Conservation (phyloP, 2,888 invertebrate genomes). For the Heteromurus nitidus region DNA sequence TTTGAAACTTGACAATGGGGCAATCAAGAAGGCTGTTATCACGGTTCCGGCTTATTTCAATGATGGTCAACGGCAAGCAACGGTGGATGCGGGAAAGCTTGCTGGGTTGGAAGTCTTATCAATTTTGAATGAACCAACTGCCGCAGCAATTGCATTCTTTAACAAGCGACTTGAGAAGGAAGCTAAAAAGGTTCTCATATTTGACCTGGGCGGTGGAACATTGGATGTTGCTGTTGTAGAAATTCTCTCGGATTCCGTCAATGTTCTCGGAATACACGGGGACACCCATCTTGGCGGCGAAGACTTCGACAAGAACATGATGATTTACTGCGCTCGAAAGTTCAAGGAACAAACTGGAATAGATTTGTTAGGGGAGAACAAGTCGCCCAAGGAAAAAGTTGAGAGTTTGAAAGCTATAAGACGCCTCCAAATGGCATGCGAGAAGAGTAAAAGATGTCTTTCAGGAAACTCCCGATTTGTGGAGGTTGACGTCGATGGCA, state of each 20-base stretch:
- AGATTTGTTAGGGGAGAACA: conserved; percentile 45
- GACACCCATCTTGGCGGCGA: conserved; percentile 58
- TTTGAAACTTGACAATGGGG: conserved; percentile 69
- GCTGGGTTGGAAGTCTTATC: conserved; percentile 90
- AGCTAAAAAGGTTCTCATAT: conserved; percentile 43
- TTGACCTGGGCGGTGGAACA: conserved; percentile 68
- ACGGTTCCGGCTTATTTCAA: conserved; percentile 86
- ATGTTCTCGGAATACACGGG: conserved; percentile 42
- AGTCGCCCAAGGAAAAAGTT: conserved; percentile 10
- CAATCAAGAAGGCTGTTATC: conserved; percentile 76
- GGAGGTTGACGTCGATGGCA: conserved; percentile 3
- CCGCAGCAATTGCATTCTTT: conserved; percentile 61
- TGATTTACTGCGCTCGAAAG: conserved; percentile 78
- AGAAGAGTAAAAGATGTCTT: conserved; percentile 35
- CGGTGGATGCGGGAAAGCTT: conserved; percentile 87
- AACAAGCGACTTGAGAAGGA: conserved; percentile 10
- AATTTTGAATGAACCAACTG: conserved; percentile 88
- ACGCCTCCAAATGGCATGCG: conserved; percentile 50
- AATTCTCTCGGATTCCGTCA: not conserved
- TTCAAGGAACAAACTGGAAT: conserved; percentile 77
- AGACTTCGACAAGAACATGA: conserved; percentile 75
- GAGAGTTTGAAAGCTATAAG: conserved; percentile 15
- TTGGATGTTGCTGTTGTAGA: conserved; percentile 66
- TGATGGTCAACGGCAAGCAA: conserved; percentile 82
- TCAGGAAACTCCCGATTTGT: conserved; percentile 9